Conservation (phyloP, 2,888 invertebrate genomes). For the Dendrolimus houi region DNA sequence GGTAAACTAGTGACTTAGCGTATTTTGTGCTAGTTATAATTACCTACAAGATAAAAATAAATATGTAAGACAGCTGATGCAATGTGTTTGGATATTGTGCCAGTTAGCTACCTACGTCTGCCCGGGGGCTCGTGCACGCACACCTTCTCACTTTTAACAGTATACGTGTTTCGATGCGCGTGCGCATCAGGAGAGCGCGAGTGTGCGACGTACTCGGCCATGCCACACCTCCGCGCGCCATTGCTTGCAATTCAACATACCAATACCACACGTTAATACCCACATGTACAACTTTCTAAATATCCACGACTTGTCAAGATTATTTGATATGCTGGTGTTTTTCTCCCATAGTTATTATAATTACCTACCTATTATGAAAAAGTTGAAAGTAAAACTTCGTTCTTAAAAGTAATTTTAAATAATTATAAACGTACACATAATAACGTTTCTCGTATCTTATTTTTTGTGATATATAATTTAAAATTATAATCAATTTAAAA, state of each 20-base stretch:
- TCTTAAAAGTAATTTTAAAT: no score
- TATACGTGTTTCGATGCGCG: slow-evolving; percentile 29
- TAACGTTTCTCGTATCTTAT: no score
- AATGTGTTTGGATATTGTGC: slow-evolving; percentile 25
- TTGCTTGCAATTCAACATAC: slow-evolving; percentile 5
- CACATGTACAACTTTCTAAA: slow-evolving; percentile 36
- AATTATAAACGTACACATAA: no score
- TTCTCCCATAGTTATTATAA: no score
- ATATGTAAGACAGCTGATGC: slow-evolving; percentile 30
- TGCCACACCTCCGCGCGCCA: slow-evolving; percentile 44
- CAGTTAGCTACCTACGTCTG: slow-evolving; percentile 6
- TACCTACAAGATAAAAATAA: neutral
- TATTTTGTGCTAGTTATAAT: slow-evolving; percentile 1
- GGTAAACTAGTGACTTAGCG: neutral
- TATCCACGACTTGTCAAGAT: no score
- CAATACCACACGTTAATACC: slow-evolving; percentile 1
- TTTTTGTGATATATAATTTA: no score
- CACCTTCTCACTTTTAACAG: slow-evolving; percentile 1
- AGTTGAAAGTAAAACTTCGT: no score
- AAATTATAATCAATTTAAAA: no score
- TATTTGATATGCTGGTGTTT: no score
- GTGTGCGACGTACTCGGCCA: slow-evolving; percentile 10
- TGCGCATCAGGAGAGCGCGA: slow-evolving; percentile 13
- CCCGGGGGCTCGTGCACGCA: slow-evolving; percentile 17
- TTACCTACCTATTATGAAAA: no score